These are phyloP conservation scores for Stegana nigrithorax DNA, from an alignment of 2,888 invertebrate species.

Conservation along the genomic window DNA sequence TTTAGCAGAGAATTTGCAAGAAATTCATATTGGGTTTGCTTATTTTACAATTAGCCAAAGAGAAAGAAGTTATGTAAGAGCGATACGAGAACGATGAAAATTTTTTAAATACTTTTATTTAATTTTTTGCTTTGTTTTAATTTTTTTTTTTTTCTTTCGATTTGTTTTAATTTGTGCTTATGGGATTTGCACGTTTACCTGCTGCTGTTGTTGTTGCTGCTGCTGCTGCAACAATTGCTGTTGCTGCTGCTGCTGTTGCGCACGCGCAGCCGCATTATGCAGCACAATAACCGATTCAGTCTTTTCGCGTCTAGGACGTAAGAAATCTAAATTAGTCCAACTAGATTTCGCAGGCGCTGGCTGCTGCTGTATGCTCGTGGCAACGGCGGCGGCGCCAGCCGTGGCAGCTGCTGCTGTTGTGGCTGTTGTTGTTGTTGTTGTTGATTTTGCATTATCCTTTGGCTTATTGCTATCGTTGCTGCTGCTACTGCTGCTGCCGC, in stretches of 20 bases:
- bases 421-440: conserved; percentile 20
- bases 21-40: too few species aligned
- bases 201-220: conserved; percentile 61
- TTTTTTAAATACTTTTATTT: background rate
- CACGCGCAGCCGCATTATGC: conserved; percentile 73
- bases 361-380: background rate
- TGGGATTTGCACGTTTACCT: conserved; percentile 54
- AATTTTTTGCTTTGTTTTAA: conserved; percentile 23
- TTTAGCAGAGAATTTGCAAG: too few species aligned
- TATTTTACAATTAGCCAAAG: too few species aligned
- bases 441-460: conserved; percentile 19
- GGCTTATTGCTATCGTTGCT: conserved; percentile 31
- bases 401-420: conserved; percentile 28
- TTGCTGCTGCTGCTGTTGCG: conserved; percentile 64
- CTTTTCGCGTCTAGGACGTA: conserved; percentile 84
- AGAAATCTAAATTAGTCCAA: conserved; percentile 68
- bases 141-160: conserved; percentile 27
- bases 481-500: conserved; percentile 21
- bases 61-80: background rate
- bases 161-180: conserved; percentile 31
- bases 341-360: conserved; percentile 54
- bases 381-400: background rate
- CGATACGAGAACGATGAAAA: conserved; percentile 6
- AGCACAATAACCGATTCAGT: conserved; percentile 89
- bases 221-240: conserved; percentile 68